phyloP scores from a whole-genome alignment of 35 echinoderm and acorn worm species.

The Amphiura filiformis region DNA sequence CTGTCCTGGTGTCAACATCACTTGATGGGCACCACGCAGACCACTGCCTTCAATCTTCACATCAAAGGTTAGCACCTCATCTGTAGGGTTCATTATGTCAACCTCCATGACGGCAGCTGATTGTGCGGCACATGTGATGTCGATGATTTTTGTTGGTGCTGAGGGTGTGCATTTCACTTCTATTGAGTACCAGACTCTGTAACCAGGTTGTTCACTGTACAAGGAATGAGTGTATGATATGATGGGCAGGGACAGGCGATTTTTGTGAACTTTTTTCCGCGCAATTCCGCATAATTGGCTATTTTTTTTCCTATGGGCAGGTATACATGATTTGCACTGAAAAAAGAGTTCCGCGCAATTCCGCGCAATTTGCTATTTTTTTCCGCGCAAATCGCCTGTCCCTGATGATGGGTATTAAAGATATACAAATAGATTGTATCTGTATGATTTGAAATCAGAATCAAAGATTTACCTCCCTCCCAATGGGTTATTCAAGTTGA shows the following conservation, averaged over 20 bases:
- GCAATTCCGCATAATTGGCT: no score
- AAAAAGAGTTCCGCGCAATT: no score
- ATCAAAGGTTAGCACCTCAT: conserved; percentile 67
- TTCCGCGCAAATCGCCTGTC: no score
- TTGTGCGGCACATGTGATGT: conserved; percentile 81
- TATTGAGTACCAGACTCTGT: conserved; percentile 88
- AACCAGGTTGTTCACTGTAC: conserved; percentile 39
- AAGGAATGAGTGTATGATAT: not conserved
- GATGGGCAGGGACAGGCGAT: no score
- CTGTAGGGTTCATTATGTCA: conserved; percentile 79
- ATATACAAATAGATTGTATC: no score
- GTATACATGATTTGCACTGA: no score
- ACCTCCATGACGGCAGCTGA: conserved; percentile 91
- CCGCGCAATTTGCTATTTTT: no score
- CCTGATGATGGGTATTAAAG: no score
- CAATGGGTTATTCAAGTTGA: no score
- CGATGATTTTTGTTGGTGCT: conserved; percentile 57
- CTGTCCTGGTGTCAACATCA: conserved; percentile 71
- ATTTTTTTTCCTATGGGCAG: no score
- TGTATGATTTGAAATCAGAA: no score
- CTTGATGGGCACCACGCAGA: conserved; percentile 47
- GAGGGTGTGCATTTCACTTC: conserved; percentile 70
- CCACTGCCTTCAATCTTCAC: conserved; percentile 76
- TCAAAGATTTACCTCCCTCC: no score
- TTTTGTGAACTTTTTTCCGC: not conserved